Base-by-base conservation (phyloP, 2,113 vertebrate genomes). In the Vidua macroura region DNA sequence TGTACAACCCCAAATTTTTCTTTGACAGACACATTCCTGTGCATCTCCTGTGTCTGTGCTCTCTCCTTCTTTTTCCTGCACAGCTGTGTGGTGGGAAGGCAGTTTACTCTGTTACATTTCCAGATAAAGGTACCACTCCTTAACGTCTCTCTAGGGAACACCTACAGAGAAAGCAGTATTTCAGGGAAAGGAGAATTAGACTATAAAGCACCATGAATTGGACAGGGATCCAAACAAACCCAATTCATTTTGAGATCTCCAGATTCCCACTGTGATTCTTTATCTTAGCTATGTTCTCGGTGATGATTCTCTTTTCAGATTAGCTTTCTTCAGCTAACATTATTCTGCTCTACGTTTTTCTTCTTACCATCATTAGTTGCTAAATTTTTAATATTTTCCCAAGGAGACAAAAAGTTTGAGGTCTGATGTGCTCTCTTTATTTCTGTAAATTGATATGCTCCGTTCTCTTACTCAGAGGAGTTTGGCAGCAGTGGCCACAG, bases 401-500 rank as follows among this genome's bases (percentile, higher is more conserved):
- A 72, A 82, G 41, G 68, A 81, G 6, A 35, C 27, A 56, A 31
- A 78, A 24, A 49, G 0, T 83, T 76, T 95, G 67, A 91, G 74
- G 67, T 30, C 51, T 33, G 25, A 49, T 39, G 15, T 53, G 18
- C 37, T 72, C 23, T 60, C 37, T 62, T 70, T 60, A 41, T 86
- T 83, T 49, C 73, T 88, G n/a, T 27, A 90, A 81, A 68, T 68
- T 37, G 28, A 24, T 64, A 49, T 9, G 7, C 52, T 80, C 31
- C 0, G 0, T 67, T 86, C 41, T 23, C 58, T 72, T 82, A 23
- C 67, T 85, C 58, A 62, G 73, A 68, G 55, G 60, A 90, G 19
- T 43, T 58, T 92, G 93, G 92, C 93, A 96, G 80, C 76, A 75
- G 85, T 13, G 72, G 76, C 52, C 24, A 39, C 64, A 83, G 79